These are phyloP conservation scores for Lathamus discolor DNA, from an alignment of 2,113 vertebrate species.

Conservation along the genomic window DNA sequence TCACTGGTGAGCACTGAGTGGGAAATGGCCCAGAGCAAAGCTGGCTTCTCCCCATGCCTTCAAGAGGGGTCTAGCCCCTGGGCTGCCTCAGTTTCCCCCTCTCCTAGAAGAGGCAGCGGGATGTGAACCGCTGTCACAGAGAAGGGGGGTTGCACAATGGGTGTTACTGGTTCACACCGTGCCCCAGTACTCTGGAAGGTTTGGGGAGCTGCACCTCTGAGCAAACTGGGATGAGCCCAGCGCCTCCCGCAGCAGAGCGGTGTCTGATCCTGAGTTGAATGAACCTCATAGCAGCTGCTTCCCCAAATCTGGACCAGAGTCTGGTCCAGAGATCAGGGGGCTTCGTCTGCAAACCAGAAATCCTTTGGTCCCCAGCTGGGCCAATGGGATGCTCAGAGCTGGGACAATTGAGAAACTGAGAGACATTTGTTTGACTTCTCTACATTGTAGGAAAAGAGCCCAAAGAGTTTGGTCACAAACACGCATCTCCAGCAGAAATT, in stretches of 20 bases:
- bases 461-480: not conserved
- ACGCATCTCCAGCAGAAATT: not conserved
- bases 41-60: not conserved
- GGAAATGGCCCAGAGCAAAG: not conserved
- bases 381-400: rapidly evolving
- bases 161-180: not conserved
- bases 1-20: not conserved
- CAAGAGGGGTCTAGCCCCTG: rapidly evolving
- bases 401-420: rapidly evolving
- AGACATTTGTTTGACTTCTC: not conserved
- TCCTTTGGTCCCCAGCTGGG: not conserved
- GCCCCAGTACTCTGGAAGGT: not conserved
- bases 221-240: not conserved
- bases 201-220: not conserved
- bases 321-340: not conserved
- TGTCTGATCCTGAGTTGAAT: not conserved
- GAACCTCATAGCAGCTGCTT: not conserved
- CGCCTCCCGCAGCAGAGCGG: not conserved
- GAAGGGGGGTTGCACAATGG: not conserved
- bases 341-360: not conserved
- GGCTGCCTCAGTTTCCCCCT: not conserved
- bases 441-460: not conserved
- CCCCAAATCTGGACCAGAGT: not conserved
- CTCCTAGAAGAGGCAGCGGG: not conserved
- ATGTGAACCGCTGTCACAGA: not conserved